Percentiles rank a stretch among this genome's conserved stretches.
phyloP scores from a whole-genome alignment of 2,797 vertebrate species.

The Monodelphis domestica region DNA sequence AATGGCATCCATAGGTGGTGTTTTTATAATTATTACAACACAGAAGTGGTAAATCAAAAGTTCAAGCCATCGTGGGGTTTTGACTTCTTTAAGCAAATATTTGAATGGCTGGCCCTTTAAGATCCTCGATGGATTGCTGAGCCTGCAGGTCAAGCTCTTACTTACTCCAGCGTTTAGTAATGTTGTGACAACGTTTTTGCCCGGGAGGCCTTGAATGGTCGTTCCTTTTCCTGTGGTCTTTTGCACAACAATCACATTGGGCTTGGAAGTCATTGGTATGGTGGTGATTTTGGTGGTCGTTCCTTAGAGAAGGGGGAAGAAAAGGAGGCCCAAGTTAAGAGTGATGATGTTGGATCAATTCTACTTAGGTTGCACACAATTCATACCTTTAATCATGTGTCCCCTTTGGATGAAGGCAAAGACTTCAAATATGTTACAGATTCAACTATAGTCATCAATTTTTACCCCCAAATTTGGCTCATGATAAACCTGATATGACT shows the following conservation, averaged over 20 bases:
- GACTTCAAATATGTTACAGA: conserved; percentile 18
- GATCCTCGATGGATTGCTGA: not conserved
- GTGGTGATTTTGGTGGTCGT: conserved; percentile 99
- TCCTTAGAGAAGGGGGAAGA: conserved; percentile 85
- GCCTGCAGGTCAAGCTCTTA: conserved; percentile 57
- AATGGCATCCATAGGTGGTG: conserved; percentile 43
- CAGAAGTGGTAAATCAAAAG: conserved; percentile 46
- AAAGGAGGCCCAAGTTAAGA: conserved; percentile 70
- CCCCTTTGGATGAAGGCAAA: conserved; percentile 38
- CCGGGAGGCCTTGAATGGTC: conserved; percentile 96
- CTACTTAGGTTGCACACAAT: conserved; percentile 56
- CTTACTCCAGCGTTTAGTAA: conserved; percentile 96
- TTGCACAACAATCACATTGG: conserved; percentile 99
- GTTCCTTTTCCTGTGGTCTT: conserved; percentile 98
- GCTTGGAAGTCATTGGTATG: conserved; percentile 98
- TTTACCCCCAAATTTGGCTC: not conserved
- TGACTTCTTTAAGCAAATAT: conserved; percentile 57
- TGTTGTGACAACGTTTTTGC: conserved; percentile 98
- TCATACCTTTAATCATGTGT: conserved; percentile 44
- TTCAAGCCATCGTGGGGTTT: conserved; percentile 39
- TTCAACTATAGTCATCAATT: not conserved
- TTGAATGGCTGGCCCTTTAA: conserved; percentile 55
- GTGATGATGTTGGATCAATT: conserved; percentile 53
- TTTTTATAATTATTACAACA: conserved; percentile 54
- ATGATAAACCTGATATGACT: not conserved